These are phyloP conservation scores for Tangara arthus DNA, from an alignment of 2,797 vertebrate species.

Conservation along the genomic window DNA sequence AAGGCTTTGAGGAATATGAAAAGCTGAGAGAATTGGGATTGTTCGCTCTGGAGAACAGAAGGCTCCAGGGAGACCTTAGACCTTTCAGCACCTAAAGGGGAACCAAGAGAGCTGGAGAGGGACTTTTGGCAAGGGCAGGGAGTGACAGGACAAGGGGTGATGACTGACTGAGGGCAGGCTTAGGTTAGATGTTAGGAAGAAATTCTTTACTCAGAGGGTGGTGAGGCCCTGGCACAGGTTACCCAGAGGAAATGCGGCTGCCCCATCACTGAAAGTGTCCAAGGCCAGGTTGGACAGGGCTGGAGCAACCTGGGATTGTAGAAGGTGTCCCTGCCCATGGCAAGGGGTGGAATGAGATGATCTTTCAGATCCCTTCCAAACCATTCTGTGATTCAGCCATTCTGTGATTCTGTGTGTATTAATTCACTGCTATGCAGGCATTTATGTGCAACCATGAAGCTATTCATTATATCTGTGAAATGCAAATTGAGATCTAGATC, in stretches of 20 bases:
- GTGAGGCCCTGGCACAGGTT: accelerated
- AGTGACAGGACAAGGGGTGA: not conserved
- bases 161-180: not conserved
- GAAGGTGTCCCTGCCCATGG: not conserved
- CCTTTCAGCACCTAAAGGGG: not conserved
- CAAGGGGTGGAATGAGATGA: not conserved
- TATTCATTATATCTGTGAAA: not conserved
- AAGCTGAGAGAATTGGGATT: not conserved
- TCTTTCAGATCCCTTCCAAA: not conserved
- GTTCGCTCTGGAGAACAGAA: not conserved
- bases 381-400: not conserved
- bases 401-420: not conserved
- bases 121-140: not conserved
- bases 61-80: not conserved
- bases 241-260: not conserved
- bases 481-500: not conserved
- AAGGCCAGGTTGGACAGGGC: accelerated
- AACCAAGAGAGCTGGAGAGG: not conserved
- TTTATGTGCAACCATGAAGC: not conserved
- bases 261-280: not conserved
- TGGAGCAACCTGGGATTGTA: not conserved
- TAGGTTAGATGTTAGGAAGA: not conserved
- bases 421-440: not conserved
- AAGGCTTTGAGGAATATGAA: not conserved
- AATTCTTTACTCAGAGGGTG: not conserved